Evolutionary conservation across 2,888 invertebrate genomes (phyloP).

Genomic region (Cordilura impudica): DNA sequence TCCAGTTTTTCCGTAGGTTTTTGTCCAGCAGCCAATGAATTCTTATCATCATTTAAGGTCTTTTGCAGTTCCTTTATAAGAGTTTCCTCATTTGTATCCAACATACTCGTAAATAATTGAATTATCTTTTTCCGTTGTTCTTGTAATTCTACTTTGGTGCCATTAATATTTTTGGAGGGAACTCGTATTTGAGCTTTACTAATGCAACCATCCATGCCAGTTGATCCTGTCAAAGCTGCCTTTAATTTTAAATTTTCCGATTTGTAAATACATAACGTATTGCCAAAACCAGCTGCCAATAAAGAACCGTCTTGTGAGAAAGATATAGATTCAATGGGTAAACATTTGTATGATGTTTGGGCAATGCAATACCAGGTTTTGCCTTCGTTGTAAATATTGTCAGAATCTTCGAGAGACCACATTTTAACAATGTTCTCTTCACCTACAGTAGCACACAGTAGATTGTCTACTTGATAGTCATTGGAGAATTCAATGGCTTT

Average conservation of each 20-base stretch:
- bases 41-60: constrained; percentile 56
- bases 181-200: constrained; percentile 71
- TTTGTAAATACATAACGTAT: constrained; percentile 84
- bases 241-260: constrained; percentile 81
- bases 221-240: constrained; percentile 78
- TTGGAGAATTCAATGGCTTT: constrained; percentile 80
- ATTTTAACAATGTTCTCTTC: constrained; percentile 84
- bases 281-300: constrained; percentile 84
- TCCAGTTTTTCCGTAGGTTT: constrained; percentile 45
- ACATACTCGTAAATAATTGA: constrained; percentile 69
- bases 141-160: constrained; percentile 62
- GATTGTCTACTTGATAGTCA: constrained; percentile 79
- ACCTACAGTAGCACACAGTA: constrained; percentile 83
- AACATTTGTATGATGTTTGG: constrained; percentile 81
- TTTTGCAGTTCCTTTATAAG: constrained; percentile 67
- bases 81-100: constrained; percentile 70
- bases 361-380: constrained; percentile 83
- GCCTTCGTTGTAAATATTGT: constrained; percentile 79
- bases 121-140: constrained; percentile 70
- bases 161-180: constrained; percentile 66
- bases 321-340: constrained; percentile 80
- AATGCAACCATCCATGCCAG: constrained; percentile 72
- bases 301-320: constrained; percentile 89
- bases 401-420: constrained; percentile 82
- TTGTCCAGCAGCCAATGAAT: constrained; percentile 3